A percentile compares a stretch with the other conserved stretches of the same genome.
Conservation (phyloP, 2,113 vertebrate species). For the Tragelaphus scriptus region DNA sequence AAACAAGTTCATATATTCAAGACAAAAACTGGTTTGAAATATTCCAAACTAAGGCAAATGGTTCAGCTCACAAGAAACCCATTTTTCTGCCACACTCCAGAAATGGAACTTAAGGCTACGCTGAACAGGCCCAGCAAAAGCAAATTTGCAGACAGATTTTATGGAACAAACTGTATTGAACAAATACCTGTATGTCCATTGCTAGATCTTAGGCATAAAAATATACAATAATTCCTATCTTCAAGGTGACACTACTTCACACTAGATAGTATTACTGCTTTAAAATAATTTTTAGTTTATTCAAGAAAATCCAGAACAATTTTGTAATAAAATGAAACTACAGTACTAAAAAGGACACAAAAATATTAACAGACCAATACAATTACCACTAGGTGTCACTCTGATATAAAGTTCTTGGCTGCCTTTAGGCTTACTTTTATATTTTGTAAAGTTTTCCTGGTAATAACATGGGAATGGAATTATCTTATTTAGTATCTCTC, state of each 20-base stretch:
- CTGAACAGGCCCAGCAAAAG: background rate
- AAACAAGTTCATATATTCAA: slow-evolving; percentile 17
- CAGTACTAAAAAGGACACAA: background rate
- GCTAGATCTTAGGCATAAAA: background rate
- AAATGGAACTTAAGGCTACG: background rate
- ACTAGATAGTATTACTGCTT: background rate
- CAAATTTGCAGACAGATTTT: background rate
- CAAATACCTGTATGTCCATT: background rate
- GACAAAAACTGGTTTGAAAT: slow-evolving; percentile 19
- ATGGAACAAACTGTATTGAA: slow-evolving; percentile 15
- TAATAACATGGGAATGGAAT: background rate
- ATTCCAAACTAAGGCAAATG: background rate
- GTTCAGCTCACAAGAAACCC: background rate
- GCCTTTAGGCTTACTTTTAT: background rate
- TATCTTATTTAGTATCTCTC: slow-evolving; percentile 21
- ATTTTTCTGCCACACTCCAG: slow-evolving; percentile 15
- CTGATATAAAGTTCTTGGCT: slow-evolving; percentile 57
- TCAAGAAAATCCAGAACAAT: slow-evolving; percentile 14
- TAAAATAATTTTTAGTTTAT: slow-evolving; percentile 26
- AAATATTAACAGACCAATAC: background rate
- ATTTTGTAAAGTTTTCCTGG: background rate
- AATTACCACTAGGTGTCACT: slow-evolving; percentile 77
- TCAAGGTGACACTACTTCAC: background rate
- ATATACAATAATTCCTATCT: background rate
- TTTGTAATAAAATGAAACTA: slow-evolving; percentile 41